These are phyloP conservation scores for Poecilia wingei DNA, from an alignment of 2,797 vertebrate genomes.

Conservation along the genomic window DNA sequence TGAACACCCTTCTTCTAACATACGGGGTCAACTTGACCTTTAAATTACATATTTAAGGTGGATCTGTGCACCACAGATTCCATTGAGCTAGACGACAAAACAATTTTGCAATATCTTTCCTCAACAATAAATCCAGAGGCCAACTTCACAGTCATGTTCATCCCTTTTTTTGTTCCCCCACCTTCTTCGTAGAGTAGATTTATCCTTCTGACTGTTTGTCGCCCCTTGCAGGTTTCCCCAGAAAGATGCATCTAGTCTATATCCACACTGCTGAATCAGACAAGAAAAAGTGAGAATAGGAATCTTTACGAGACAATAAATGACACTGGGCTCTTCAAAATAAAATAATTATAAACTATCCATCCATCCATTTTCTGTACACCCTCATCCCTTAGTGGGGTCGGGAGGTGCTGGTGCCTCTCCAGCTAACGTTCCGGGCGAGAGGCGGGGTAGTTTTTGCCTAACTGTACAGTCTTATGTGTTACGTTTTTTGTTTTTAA, in stretches of 20 bases:
- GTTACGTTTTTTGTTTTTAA: no score
- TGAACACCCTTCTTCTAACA: no score
- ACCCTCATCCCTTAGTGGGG: no score
- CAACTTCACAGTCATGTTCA: neutral
- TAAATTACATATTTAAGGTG: neutral
- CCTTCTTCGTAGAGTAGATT: conserved; percentile 40
- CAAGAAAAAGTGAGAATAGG: neutral
- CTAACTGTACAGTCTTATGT: no score
- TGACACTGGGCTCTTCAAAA: neutral
- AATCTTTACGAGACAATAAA: neutral
- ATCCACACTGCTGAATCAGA: neutral
- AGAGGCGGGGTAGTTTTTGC: no score
- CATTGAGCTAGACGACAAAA: neutral
- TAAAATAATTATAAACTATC: neutral
- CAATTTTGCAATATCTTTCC: neutral
- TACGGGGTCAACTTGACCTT: neutral
- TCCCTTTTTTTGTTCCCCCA: conserved; percentile 35
- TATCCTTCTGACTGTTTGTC: neutral
- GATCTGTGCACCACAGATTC: neutral
- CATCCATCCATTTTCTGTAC: no score
- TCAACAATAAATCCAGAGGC: neutral
- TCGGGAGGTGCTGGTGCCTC: no score
- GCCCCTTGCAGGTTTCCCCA: conserved; percentile 18
- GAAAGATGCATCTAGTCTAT: neutral
- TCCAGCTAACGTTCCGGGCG: no score